A percentile compares a stretch with the other conserved stretches of the same genome.
Conservation (phyloP, 1,140 invertebrate species). For the Drosophila pseudoobscura region DNA sequence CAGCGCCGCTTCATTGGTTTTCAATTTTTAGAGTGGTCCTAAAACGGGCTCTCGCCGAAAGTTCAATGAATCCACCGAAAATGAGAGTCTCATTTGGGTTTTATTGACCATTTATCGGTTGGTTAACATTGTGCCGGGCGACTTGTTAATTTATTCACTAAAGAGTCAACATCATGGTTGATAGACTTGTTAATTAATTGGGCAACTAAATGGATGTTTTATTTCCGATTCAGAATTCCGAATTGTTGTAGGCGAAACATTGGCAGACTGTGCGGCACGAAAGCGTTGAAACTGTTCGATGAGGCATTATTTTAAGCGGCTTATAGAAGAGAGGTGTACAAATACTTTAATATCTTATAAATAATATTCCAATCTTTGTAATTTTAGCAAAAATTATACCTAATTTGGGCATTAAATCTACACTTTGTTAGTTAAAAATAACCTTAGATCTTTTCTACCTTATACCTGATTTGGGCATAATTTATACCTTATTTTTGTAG, state of each 20-base stretch:
- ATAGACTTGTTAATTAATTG: slow-evolving; percentile 43
- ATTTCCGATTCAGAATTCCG: slow-evolving; percentile 3
- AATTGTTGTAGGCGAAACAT: background rate
- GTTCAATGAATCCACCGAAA: slow-evolving; percentile 10
- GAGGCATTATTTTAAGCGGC: no score
- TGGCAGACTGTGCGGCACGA: no score
- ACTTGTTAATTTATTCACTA: slow-evolving; percentile 41
- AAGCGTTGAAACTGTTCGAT: no score
- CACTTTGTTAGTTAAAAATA: no score
- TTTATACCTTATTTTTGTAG: no score
- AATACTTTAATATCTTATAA: no score
- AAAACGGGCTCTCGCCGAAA: background rate
- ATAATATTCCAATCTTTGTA: no score
- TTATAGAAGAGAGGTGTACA: no score
- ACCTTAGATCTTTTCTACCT: no score
- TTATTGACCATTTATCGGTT: slow-evolving; percentile 42
- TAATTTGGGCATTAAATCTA: no score
- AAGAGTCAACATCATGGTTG: slow-evolving; percentile 26
- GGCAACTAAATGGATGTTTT: slow-evolving; percentile 21
- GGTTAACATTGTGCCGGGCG: slow-evolving; percentile 31
- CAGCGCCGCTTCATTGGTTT: background rate
- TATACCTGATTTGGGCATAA: no score
- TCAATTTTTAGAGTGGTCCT: background rate
- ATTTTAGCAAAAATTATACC: no score
- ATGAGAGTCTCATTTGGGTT: slow-evolving; percentile 3